Base-by-base conservation (phyloP, 2,888 invertebrate genomes). In the Athalia cordata region DNA sequence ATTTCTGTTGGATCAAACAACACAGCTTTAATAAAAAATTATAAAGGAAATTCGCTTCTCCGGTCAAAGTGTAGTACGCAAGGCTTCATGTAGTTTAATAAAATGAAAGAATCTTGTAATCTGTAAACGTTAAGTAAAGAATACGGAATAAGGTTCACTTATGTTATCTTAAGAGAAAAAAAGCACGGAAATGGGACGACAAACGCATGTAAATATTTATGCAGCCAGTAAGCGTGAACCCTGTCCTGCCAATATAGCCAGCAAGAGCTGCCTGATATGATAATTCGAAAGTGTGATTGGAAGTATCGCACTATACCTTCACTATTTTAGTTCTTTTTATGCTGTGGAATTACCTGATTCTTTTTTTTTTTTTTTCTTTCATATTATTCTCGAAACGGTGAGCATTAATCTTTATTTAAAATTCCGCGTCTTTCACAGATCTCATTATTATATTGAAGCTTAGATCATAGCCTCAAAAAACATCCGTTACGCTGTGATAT, bases 211-310 rank as follows among this genome's bases (percentile, higher is more conserved):
- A 83, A 79, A 83, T 83, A 83, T 79, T 80, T 80, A 78, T 80
- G 81, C 81, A 83, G 82, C 82, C 82, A 81, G 81, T 82, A 82
- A 81, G 79, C 82, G 81, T 82, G 81, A 80, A 80, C 79, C 81
- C 81, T 81, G 77, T 79, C 82, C 82, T 83, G 80, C 80, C 79
- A 79, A 80, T 29, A 29, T 79, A 80, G 83, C 83, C 82, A 85
- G 83, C 83, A 82, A 83, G 83, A 83, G 85, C 85, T 85, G 85
- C 85, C 84, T 57, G 82, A 82, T 83, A 77, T 67, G 68, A 67
- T 68, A 65, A 77, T 68, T 68, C 68, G 68, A 68, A 13, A 68
- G 68, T 59, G 81, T 81, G 79, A 83, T 83, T 82, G 80, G 78
- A 78, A 79, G 81, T 81, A 79, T 77, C 67, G 67, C 72, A 62